phyloP scores from a whole-genome alignment of 1,140 invertebrate genomes.

The Eueides isabella region DNA sequence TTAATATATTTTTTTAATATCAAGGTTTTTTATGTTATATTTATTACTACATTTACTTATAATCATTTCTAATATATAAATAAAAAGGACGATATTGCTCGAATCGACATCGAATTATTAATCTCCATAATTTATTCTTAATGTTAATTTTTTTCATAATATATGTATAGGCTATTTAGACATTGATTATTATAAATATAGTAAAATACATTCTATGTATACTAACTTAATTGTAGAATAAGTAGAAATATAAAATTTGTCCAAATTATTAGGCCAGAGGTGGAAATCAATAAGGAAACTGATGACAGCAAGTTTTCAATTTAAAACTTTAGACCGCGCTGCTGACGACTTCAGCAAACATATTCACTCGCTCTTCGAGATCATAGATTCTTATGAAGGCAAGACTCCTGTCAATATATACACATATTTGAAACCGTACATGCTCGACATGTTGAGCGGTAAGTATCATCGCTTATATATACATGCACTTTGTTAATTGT shows the following conservation, averaged over 20 bases:
- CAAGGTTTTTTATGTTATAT: too few species aligned
- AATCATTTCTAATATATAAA: too few species aligned
- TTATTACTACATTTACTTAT: too few species aligned
- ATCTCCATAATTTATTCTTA: too few species aligned
- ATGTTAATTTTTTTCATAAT: too few species aligned
- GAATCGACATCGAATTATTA: too few species aligned
- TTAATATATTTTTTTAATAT: too few species aligned
- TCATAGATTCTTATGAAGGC: slow-evolving; percentile 41
- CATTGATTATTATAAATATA: too few species aligned
- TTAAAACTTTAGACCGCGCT: slow-evolving; percentile 50
- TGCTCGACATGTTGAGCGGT: slow-evolving; percentile 55
- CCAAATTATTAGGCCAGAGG: slow-evolving; percentile 42
- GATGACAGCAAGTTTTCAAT: slow-evolving; percentile 53
- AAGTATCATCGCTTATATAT: slow-evolving; percentile 31
- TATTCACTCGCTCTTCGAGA: slow-evolving; percentile 45
- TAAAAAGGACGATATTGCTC: too few species aligned
- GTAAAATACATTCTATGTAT: not conserved
- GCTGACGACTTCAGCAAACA: slow-evolving; percentile 44
- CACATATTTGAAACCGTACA: slow-evolving; percentile 49
- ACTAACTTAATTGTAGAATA: not conserved
- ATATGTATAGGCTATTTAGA: too few species aligned
- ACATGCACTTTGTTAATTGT: not conserved
- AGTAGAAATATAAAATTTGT: not conserved
- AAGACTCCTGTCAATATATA: slow-evolving; percentile 45
- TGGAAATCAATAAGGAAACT: slow-evolving; percentile 50